These are phyloP conservation scores for Cyprinella venusta DNA, from an alignment of 2,797 vertebrate genomes.

Conservation along the genomic window DNA sequence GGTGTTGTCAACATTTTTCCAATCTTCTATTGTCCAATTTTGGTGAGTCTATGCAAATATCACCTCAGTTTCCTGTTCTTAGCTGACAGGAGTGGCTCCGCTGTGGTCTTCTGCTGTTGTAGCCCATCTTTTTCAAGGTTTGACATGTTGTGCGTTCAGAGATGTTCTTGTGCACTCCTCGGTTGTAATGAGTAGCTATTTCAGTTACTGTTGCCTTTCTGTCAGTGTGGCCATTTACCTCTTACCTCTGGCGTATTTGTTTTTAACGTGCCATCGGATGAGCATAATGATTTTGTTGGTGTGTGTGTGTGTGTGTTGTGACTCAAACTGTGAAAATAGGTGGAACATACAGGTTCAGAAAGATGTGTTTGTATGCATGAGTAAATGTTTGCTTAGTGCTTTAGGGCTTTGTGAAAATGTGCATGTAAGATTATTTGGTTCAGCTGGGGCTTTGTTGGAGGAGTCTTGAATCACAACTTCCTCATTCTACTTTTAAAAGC, in stretches of 20 bases:
- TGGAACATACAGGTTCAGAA: neutral
- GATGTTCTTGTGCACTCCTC: too few relatives aligned
- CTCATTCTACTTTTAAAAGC: neutral
- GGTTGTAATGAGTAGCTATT: too few relatives aligned
- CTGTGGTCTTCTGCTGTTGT: too few relatives aligned
- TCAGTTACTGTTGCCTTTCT: too few relatives aligned
- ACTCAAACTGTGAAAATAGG: slow-evolving; percentile 13
- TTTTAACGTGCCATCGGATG: neutral
- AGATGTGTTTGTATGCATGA: neutral
- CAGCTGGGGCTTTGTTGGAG: slow-evolving; percentile 36
- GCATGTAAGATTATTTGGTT: slow-evolving; percentile 1
- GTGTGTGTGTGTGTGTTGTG: neutral
- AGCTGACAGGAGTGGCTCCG: too few relatives aligned
- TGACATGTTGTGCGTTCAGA: too few relatives aligned
- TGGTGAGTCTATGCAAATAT: too few relatives aligned
- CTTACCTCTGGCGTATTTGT: neutral
- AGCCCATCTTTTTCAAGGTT: too few relatives aligned
- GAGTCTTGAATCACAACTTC: slow-evolving; percentile 4
- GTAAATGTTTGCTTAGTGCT: slow-evolving; percentile 43
- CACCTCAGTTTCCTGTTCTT: too few relatives aligned
- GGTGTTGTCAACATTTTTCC: too few relatives aligned
- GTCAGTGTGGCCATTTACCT: too few relatives aligned
- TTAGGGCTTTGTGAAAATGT: slow-evolving; percentile 9
- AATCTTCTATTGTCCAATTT: too few relatives aligned
- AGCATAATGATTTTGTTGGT: slow-evolving; percentile 16